These are phyloP conservation scores for Doris montereyensis DNA, from an alignment of 2,888 invertebrate species.

Conservation along the genomic window DNA sequence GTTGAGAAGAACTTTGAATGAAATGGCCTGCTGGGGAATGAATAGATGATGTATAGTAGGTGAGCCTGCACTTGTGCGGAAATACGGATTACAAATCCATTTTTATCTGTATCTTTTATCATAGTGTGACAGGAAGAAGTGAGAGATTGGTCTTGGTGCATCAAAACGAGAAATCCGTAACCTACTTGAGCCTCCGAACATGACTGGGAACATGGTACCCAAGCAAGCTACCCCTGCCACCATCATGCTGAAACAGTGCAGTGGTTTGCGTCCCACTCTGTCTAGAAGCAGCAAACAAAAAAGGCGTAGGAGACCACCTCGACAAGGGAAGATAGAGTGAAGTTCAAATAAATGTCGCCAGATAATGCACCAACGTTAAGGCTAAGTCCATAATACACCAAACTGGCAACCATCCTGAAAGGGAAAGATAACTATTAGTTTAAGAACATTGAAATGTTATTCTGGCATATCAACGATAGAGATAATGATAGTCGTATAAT, in stretches of 20 bases:
- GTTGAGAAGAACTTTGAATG: no score
- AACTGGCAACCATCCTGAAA: conserved; percentile 60
- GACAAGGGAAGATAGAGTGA: conserved; percentile 58
- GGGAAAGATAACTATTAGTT: not conserved
- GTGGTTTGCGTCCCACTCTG: conserved; percentile 54
- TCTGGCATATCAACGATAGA: no score
- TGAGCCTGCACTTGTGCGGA: no score
- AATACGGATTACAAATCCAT: no score
- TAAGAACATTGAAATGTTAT: no score
- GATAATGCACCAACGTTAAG: conserved; percentile 59
- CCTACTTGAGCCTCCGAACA: conserved; percentile 54
- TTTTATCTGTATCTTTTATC: no score
- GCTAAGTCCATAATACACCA: conserved; percentile 63
- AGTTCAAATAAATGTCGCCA: conserved; percentile 62
- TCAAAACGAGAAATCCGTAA: no score
- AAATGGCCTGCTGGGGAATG: no score
- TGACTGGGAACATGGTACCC: conserved; percentile 76
- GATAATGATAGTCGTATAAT: no score
- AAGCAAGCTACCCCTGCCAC: conserved; percentile 73
- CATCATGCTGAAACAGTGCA: conserved; percentile 54
- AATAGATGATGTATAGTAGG: no score
- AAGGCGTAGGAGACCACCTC: conserved; percentile 59
- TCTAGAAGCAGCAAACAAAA: conserved; percentile 57
- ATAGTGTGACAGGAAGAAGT: no score
- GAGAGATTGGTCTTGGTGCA: no score